These are phyloP conservation scores for Cavia porcellus DNA, from an alignment of 2,113 vertebrate species.

Conservation along the genomic window DNA sequence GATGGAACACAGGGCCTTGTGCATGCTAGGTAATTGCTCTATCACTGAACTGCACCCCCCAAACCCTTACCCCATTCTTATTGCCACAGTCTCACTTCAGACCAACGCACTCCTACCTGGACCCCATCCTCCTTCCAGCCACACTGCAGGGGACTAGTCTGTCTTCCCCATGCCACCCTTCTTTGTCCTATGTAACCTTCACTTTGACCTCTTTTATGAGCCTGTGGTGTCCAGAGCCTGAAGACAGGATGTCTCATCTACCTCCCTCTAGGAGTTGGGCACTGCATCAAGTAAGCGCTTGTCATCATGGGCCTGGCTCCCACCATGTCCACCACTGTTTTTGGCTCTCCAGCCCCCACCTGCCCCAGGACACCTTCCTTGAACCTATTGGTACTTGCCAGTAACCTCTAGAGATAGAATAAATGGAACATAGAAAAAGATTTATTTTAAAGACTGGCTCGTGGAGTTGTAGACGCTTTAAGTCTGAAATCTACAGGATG, in stretches of 20 bases:
- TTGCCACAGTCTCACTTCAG: background rate
- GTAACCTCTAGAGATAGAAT: background rate
- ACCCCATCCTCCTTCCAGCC: background rate
- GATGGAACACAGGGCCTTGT: background rate
- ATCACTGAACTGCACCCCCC: background rate
- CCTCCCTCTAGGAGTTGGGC: background rate
- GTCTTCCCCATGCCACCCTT: background rate
- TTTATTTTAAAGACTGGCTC: background rate
- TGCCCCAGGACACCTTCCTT: background rate
- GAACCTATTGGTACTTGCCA: background rate
- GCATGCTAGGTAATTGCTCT: background rate
- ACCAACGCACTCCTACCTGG: background rate
- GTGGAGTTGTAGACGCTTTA: background rate
- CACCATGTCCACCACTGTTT: background rate
- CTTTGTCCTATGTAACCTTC: background rate
- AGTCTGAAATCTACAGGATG: background rate
- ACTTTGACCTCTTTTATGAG: background rate
- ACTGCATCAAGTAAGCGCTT: background rate
- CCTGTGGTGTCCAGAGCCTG: background rate
- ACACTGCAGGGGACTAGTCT: background rate
- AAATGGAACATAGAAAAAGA: background rate
- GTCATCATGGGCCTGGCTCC: background rate
- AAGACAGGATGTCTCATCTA: fast-evolving
- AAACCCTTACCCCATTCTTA: background rate
- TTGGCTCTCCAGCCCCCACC: no score